phyloP scores from a whole-genome alignment of 2,113 vertebrate genomes.

The Poicephalus meyeri region DNA sequence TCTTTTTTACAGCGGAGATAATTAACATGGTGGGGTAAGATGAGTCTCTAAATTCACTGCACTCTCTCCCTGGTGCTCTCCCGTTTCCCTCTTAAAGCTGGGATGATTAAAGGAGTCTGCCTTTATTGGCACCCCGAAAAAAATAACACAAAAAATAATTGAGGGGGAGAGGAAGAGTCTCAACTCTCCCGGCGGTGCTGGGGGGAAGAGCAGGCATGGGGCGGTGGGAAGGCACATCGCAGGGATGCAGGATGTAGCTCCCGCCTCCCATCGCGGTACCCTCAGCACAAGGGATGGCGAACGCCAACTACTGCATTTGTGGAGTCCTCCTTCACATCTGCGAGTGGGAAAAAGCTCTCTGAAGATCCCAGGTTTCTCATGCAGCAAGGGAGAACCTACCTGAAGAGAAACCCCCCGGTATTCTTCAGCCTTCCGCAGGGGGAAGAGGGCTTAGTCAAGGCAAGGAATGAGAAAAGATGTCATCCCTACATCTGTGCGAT shows the following conservation, averaged over 20 bases:
- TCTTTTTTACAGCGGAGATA: constrained; percentile 66
- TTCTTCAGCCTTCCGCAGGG: accelerated
- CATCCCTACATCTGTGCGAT: accelerated
- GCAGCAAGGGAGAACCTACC: neutral
- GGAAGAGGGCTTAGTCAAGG: neutral
- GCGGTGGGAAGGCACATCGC: neutral
- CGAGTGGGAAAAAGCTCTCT: neutral
- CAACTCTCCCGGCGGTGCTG: neutral
- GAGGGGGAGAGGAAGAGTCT: constrained; percentile 52
- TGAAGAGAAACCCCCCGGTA: neutral
- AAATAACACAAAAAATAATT: constrained; percentile 61
- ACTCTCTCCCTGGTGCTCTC: constrained; percentile 53
- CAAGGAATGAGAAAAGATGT: neutral
- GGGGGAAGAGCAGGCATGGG: neutral
- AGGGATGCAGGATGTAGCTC: neutral
- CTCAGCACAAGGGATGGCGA: neutral
- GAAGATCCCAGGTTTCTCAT: neutral
- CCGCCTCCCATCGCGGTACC: neutral
- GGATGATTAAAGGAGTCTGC: constrained; percentile 46
- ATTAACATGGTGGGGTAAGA: constrained; percentile 74
- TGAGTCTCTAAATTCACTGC: constrained; percentile 72
- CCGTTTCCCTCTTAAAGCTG: constrained; percentile 32
- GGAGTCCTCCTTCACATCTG: neutral
- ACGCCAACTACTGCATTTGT: accelerated
- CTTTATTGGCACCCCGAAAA: constrained; percentile 52